Evolutionary conservation across 2,888 invertebrate species (phyloP).

Genomic region (Antitype chi): DNA sequence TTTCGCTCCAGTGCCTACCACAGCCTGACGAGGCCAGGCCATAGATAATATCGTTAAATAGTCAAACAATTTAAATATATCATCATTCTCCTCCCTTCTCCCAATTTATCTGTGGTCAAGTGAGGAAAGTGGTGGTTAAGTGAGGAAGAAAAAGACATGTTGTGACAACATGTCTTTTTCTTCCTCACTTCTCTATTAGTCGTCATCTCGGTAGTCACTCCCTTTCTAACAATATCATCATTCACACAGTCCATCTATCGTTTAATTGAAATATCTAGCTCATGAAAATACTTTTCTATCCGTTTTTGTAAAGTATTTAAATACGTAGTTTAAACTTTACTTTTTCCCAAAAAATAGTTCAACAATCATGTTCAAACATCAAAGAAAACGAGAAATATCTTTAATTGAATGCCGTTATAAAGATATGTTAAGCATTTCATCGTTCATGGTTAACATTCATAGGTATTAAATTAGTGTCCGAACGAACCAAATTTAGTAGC

Average conservation of each 20-base stretch:
- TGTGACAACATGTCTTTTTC: no score
- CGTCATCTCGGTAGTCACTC: no score
- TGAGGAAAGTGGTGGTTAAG: no score
- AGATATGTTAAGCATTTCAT: background rate
- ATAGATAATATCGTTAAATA: background rate
- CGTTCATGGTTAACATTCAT: background rate
- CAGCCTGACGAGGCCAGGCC: no score
- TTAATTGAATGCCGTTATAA: background rate
- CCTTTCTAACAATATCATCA: no score
- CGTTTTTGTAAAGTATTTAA: background rate
- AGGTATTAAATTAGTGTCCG: background rate
- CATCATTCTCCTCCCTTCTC: no score
- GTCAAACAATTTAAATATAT: no score
- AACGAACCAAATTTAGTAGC: background rate
- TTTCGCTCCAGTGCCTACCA: background rate
- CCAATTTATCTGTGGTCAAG: no score
- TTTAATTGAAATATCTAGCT: no score
- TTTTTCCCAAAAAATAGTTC: background rate
- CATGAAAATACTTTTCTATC: background rate
- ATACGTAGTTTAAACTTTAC: background rate
- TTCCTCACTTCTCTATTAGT: no score
- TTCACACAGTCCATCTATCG: no score
- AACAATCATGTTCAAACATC: background rate
- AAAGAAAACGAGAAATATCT: background rate
- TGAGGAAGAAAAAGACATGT: no score